Evolutionary conservation across 2,888 invertebrate species (phyloP).

Genomic region (Cephus pygmeus): DNA sequence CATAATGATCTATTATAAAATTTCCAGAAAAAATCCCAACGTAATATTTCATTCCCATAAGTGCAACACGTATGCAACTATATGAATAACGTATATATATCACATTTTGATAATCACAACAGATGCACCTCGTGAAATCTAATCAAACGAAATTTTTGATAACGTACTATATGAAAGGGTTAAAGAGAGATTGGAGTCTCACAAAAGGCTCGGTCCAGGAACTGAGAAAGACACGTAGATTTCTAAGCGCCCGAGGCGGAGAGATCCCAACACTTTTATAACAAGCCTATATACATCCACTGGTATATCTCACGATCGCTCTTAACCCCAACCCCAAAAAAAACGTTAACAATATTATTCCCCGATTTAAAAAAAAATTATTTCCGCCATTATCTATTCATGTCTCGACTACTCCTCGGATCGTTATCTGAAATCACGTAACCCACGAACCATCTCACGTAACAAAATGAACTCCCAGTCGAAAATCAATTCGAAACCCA

Average conservation of each 20-base stretch:
- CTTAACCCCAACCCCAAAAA: background rate
- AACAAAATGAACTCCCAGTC: background rate
- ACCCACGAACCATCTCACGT: background rate
- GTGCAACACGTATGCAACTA: background rate
- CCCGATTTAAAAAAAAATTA: background rate
- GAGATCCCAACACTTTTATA: background rate
- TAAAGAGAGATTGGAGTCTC: background rate
- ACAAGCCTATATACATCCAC: background rate
- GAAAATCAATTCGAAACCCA: constrained; percentile 11
- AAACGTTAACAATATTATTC: background rate
- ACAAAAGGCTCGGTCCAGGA: background rate
- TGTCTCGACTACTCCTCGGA: background rate
- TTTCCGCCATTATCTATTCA: background rate
- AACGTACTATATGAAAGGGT: background rate
- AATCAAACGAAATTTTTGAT: background rate
- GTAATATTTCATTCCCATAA: no score
- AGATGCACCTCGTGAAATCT: background rate
- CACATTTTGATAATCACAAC: background rate
- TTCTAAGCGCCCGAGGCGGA: constrained; percentile 6
- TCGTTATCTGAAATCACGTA: background rate
- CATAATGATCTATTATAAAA: no score
- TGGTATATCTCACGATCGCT: background rate
- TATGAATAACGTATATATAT: no score
- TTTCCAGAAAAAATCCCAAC: background rate
- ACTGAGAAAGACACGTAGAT: background rate